Evolutionary conservation across 2,888 invertebrate genomes (phyloP).

Genomic region (Belgica antarctica): DNA sequence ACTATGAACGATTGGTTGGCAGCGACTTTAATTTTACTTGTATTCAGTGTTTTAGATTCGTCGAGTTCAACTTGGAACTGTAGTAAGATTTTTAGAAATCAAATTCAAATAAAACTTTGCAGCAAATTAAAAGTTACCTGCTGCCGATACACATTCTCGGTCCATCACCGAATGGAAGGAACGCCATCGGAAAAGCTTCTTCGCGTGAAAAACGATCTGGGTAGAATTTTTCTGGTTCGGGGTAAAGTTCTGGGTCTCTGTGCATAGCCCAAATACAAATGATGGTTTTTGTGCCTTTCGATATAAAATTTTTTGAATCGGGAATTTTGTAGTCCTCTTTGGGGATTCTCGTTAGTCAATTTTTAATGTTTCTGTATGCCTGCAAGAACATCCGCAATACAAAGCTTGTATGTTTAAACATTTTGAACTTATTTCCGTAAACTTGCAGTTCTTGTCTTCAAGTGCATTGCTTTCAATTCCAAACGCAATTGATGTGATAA

Average conservation of each 20-base stretch:
- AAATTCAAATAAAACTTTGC: too few relatives aligned
- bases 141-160: conserved; percentile 46
- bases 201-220: conserved; percentile 51
- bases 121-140: too few relatives aligned
- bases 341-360: conserved; percentile 45
- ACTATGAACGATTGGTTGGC: too few relatives aligned
- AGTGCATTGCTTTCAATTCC: conserved; percentile 17
- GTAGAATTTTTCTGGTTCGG: conserved; percentile 51
- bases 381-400: too few relatives aligned
- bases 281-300: conserved; percentile 48
- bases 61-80: too few relatives aligned
- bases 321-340: conserved; percentile 48
- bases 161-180: conserved; percentile 51
- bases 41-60: too few relatives aligned
- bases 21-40: too few relatives aligned
- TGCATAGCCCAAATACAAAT: conserved; percentile 50
- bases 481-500: conserved; percentile 21
- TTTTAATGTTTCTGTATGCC: too few relatives aligned
- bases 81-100: too few relatives aligned
- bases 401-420: background rate
- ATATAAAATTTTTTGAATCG: conserved; percentile 51
- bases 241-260: conserved; percentile 50
- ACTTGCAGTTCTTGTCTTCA: background rate
- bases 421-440: conserved; percentile 48
- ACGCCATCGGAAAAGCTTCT: conserved; percentile 48